Conservation (phyloP, 1,140 invertebrate genomes). For the Drosophila subpulchrella region DNA sequence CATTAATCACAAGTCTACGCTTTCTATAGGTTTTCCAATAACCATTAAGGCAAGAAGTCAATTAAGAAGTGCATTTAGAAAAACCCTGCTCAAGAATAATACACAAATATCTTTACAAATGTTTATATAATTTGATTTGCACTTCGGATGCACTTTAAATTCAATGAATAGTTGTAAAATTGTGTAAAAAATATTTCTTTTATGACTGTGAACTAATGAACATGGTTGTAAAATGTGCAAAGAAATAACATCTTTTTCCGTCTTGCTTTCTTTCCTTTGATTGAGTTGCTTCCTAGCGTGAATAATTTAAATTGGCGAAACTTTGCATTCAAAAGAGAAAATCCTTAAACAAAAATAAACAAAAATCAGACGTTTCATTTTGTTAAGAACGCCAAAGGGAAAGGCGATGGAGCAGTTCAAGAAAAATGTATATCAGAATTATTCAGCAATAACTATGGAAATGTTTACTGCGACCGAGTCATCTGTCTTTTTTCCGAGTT, state of each 20-base stretch:
- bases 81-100: too few species aligned
- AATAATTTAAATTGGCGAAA: slow-evolving; percentile 39
- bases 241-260: not conserved
- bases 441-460: slow-evolving; percentile 49
- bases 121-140: too few species aligned
- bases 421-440: slow-evolving; percentile 41
- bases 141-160: too few species aligned
- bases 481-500: slow-evolving; percentile 1
- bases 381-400: not conserved
- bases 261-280: slow-evolving; percentile 28
- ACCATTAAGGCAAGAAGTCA: too few species aligned
- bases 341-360: slow-evolving; percentile 19
- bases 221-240: not conserved
- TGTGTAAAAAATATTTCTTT: not conserved
- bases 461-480: slow-evolving; percentile 9
- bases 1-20: too few species aligned
- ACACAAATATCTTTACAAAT: too few species aligned
- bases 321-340: slow-evolving; percentile 21
- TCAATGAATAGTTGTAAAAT: too few species aligned
- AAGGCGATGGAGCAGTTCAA: not conserved
- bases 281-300: slow-evolving; percentile 25
- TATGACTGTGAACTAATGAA: not conserved
- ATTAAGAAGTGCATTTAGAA: too few species aligned
- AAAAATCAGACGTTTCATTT: slow-evolving; percentile 4
- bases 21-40: too few species aligned